Evolutionary conservation across 2,113 vertebrate genomes (phyloP), one percentile per base, ranked within the genome.

Genomic region (Fukomys damarensis): DNA sequence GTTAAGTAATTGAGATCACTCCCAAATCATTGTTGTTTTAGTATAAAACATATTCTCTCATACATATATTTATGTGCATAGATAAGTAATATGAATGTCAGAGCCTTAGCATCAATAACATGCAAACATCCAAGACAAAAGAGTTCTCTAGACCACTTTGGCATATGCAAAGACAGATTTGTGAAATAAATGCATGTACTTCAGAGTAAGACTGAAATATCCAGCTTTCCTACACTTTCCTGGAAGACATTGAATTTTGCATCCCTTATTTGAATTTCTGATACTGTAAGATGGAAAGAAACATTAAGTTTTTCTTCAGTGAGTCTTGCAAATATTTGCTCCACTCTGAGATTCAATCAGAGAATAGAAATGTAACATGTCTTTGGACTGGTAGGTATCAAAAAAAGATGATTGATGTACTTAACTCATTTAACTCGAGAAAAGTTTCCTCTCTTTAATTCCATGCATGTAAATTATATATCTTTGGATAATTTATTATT

Each of bases 361-460:
- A 28, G 41, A 32, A 72, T 89, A 74, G n/a, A 46, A 95, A 58
- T 1, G 81, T 81, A 35, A 65, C 19, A 72, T 24, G 41, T 65
- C 35, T 56, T 92, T 93, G 83, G 13, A 16, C n/a, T 46, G 68
- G 1, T 54, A 58, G 19, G 28, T 28, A 89, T 61, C 91, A 56
- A 84, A 11, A 86, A 81, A 49, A 49, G 2, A 85, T 92, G 70
- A 70, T 56, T 85, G 54, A 89, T 61, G 20, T 32, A 43, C 82
- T 89, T 88, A 92, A 89, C 8, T 52, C 12, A 63, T 86, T n/a
- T 65, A 22, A 43, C 32, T n/a, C 66, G 8, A 87, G n/a, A 93
- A 95, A 96, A 76, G 49, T 5, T 46, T 80, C 30, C 32, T 79
- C 85, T 65, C 32, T 84, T 84, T 95, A 70, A 86, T 92, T 93